Base-by-base conservation (phyloP, 2,113 vertebrate genomes). In the Aviceda subcristata region DNA sequence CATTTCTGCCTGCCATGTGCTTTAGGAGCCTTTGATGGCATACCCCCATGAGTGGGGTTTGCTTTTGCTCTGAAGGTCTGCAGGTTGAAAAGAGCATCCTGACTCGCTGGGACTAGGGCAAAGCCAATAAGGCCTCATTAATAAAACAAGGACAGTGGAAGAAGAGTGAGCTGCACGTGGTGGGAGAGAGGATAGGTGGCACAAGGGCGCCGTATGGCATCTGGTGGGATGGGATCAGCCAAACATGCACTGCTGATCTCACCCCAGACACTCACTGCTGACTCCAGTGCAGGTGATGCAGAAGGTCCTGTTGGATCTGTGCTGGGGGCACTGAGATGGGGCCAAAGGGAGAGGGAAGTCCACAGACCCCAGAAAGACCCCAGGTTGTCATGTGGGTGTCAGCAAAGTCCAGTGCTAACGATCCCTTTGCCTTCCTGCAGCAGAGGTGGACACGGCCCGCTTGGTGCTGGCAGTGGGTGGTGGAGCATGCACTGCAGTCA, bases 141-240 rank as follows among this genome's bases (percentile, higher is more conserved):
- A 24, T 56, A 38, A 72, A 64, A 48, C 41, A 50, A 50, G 15
- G 36, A 17, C 0, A 7, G 41, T 45, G 75, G n/a, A 55, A 72
- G n/a, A 29, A 56, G 15, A 19, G 48, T 1, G 10, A 74, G 34
- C 27, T 29, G 32, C 53, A 34, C 2, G 1, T 23, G 38, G 53
- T 27, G 22, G 14, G 12, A 66, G 36, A 48, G 43, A 34, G 38
- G 46, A 23, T 5, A 43, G 9, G 55, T 62, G 38, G 27, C 18
- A 60, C 5, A 1, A 16, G 27, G 38, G 21, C 3, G 0, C 32
- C 1, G 1, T 30, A 32, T 36, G 26, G 32, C 38, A 55, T 32
- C 32, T 43, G 30, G 14, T 43, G 36, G 32, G 27, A 51, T 22
- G 60, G 43, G 32, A 41, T 74, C 32, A 74, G 69, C 30, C 36